Percentiles rank a stretch among this genome's conserved stretches.
Conservation (phyloP, 2,113 vertebrate species). For the Glaucidium brasilianum region DNA sequence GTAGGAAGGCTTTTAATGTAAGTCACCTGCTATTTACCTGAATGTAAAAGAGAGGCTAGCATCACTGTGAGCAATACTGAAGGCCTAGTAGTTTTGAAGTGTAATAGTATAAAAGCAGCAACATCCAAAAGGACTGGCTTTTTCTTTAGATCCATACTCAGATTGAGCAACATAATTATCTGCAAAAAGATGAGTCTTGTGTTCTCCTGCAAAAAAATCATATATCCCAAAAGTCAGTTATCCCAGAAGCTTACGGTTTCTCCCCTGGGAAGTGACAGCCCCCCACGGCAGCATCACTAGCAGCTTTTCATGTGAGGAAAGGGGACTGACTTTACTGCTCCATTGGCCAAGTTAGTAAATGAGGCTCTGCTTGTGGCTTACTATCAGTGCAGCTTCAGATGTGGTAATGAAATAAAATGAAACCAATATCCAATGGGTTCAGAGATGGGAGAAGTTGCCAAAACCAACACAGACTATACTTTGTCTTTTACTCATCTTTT, state of each 20-base stretch:
- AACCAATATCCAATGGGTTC: background rate
- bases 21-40: background rate
- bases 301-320: background rate
- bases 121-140: background rate
- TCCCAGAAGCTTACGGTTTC: background rate
- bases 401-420: slow-evolving; percentile 4
- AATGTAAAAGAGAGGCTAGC: background rate
- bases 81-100: background rate
- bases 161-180: background rate
- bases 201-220: background rate
- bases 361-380: background rate
- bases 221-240: background rate
- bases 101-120: background rate
- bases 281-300: background rate
- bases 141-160: background rate
- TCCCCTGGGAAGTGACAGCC: background rate
- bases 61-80: background rate
- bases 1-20: background rate
- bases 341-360: background rate
- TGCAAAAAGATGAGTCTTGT: background rate
- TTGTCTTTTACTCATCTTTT: background rate
- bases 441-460: background rate
- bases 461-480: background rate
- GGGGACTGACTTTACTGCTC: background rate
- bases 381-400: slow-evolving; percentile 14